These are phyloP conservation scores for Candidula unifasciata DNA, from an alignment of 2,888 invertebrate genomes.

Conservation along the genomic window DNA sequence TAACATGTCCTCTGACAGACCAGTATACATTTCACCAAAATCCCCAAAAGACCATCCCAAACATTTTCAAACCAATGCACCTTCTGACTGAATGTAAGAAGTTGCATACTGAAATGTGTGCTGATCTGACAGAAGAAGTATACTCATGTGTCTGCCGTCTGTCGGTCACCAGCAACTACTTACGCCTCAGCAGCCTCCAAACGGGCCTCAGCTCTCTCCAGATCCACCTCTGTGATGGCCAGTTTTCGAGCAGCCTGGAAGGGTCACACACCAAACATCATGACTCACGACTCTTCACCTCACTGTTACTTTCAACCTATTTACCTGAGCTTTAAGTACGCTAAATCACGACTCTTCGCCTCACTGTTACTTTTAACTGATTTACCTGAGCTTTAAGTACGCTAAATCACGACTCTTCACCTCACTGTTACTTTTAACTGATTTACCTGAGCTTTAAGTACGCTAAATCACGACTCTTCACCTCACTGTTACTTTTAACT, in stretches of 20 bases:
- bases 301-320: not conserved
- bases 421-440: not conserved
- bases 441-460: too few relatives aligned
- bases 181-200: constrained; percentile 99
- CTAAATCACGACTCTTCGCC: not conserved
- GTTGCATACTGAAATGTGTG: not conserved
- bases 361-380: not conserved
- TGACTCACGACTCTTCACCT: not conserved
- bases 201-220: constrained; percentile 99
- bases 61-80: too few relatives aligned
- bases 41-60: too few relatives aligned
- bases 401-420: not conserved
- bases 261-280: constrained; percentile 64
- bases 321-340: too few relatives aligned
- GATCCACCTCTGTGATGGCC: constrained; percentile 99
- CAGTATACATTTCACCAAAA: too few relatives aligned
- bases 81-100: too few relatives aligned
- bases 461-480: not conserved
- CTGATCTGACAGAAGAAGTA: constrained; percentile 4
- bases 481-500: not conserved
- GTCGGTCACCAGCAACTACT: constrained; percentile 80
- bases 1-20: too few relatives aligned
- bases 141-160: not conserved
- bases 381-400: too few relatives aligned
- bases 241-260: constrained; percentile 98